Conservation (phyloP, 2,113 vertebrate species). For the Trematocara variabile region DNA sequence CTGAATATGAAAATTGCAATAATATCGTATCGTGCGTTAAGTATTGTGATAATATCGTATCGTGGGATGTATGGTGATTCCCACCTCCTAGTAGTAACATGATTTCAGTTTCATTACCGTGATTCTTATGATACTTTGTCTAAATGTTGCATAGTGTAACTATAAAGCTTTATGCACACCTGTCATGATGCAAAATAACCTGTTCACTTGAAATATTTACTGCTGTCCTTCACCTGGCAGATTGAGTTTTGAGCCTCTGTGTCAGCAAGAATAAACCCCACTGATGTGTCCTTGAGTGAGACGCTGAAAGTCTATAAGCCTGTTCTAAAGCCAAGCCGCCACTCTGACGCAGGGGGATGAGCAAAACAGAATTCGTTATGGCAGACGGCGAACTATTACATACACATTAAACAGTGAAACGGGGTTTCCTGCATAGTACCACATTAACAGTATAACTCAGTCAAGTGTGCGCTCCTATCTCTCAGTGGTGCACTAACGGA, state of each 20-base stretch:
- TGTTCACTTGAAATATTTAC: neutral
- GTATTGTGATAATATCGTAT: no score
- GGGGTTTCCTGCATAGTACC: neutral
- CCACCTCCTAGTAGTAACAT: neutral
- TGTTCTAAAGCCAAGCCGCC: neutral
- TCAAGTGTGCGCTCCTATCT: neutral
- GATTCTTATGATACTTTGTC: neutral
- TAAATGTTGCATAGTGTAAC: neutral
- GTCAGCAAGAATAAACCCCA: neutral
- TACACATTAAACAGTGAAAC: neutral
- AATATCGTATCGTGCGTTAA: no score
- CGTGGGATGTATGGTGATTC: no score
- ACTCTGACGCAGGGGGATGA: neutral
- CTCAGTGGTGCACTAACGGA: conserved; percentile 4
- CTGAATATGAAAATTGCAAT: no score
- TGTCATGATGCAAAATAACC: neutral
- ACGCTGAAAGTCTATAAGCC: neutral
- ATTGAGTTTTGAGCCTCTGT: neutral
- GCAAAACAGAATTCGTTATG: neutral
- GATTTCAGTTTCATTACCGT: neutral
- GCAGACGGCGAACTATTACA: neutral
- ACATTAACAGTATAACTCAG: neutral
- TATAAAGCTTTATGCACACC: neutral
- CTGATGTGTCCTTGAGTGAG: conserved; percentile 1
- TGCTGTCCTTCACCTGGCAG: neutral